Base-by-base conservation (phyloP, 2,797 vertebrate genomes). In the Ceyx erithaca region DNA sequence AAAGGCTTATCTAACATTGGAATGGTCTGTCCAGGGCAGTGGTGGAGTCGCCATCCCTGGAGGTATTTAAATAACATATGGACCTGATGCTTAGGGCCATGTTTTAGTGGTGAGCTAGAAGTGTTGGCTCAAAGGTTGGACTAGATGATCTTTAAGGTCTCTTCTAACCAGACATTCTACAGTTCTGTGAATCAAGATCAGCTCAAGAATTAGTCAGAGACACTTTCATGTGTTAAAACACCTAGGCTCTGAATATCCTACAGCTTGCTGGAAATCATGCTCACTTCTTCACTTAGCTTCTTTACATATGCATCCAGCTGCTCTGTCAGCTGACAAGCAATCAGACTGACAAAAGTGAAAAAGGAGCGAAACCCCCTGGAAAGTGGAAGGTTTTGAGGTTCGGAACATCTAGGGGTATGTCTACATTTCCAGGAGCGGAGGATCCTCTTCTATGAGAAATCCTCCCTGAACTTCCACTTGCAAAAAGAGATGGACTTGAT, bases 151-250 rank as follows among this genome's bases (percentile, higher is more conserved):
- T 48, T 26, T 25, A 49, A 49, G 48, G 48, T 49, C 48, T 26
- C 48, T 49, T 49, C 14, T 25, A 49, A 49, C 48, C 48, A 49
- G 48, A 26, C 25, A 49, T 49, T 26, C 48, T 49, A 25, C 26
- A 25, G 23, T 48, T 48, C 46, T 48, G 46, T 48, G 23, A 48
- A 81, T 6, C 3, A 3, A 88, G 35, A 14, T 54, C 54, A 77
- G 43, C 22, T 37, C 51, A 52, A 0, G 0, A 82, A 57, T 19
- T 10, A 25, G 9, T 2, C 4, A 1, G 19, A 73, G 16, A 30
- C 30, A 49, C 7, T 22, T 63, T n/a, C 35, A 69, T 7, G 5
- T 49, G 14, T 10, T 64, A 19, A 41, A 90, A 67, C 14, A 68
- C 1, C 1, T 14, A 8, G 14, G n/a, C 15, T 48, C 30, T 62